Evolutionary conservation across 2,888 invertebrate species (phyloP).

Genomic region (Eurytoma adleriae): DNA sequence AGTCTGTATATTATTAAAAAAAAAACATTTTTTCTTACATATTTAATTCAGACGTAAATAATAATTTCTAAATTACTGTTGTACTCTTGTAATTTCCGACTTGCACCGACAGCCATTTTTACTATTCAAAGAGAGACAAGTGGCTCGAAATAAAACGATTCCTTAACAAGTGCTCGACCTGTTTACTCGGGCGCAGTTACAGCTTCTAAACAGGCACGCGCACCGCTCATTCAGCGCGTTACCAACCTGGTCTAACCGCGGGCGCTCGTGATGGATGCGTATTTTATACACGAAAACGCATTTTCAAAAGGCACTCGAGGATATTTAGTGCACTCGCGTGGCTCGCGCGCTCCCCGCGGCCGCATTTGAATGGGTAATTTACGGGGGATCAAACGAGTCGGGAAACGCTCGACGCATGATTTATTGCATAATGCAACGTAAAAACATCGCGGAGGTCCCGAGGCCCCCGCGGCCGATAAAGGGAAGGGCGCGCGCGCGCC

Average conservation of each 20-base stretch:
- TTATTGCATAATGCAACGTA: constrained; percentile 43
- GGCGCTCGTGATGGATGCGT: not conserved
- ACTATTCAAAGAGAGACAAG: too few species aligned
- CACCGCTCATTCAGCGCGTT: not conserved
- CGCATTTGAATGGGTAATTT: constrained; percentile 47
- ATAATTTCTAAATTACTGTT: too few species aligned
- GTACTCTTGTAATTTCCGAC: too few species aligned
- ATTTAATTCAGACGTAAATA: too few species aligned
- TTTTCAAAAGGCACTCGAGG: constrained; percentile 39
- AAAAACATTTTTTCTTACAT: too few species aligned
- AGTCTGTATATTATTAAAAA: too few species aligned
- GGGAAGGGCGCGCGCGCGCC: constrained; percentile 19
- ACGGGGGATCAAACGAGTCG: constrained; percentile 37
- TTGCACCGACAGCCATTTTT: too few species aligned
- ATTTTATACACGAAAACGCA: not conserved
- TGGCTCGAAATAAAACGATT: too few species aligned
- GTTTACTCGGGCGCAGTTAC: too few species aligned
- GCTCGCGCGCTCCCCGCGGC: not conserved
- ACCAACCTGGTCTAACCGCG: not conserved
- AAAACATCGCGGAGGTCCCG: not conserved
- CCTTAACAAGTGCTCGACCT: too few species aligned
- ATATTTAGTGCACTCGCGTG: constrained; percentile 36
- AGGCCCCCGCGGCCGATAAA: not conserved
- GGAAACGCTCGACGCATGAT: constrained; percentile 32
- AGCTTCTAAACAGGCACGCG: not conserved